phyloP scores from a whole-genome alignment of 1,140 invertebrate species.

The Littorina saxatilis region DNA sequence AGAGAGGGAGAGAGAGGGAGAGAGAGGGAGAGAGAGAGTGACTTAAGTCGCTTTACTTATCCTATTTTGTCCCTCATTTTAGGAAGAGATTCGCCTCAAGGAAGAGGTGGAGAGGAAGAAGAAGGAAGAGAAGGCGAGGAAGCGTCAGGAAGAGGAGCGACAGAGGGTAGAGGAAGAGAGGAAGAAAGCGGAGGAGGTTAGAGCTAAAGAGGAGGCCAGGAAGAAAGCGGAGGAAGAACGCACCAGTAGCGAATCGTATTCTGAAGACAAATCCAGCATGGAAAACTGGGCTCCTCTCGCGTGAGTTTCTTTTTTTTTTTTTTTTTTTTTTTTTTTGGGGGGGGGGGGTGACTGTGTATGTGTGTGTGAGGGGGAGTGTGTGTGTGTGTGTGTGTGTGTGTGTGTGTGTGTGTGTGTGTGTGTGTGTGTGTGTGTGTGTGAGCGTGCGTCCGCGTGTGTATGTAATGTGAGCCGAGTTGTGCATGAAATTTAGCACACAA shows the following conservation, averaged over 20 bases:
- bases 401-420: not conserved
- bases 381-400: not conserved
- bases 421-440: not conserved
- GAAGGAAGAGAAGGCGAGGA: slow-evolving; percentile 51
- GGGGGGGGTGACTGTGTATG: no score
- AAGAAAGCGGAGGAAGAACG: slow-evolving; percentile 41
- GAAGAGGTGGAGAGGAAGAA: slow-evolving; percentile 51
- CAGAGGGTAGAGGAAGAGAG: slow-evolving; percentile 49
- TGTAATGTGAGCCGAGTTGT: no score
- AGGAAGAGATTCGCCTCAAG: slow-evolving; percentile 56
- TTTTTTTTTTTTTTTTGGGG: not conserved
- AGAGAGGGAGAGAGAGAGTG: no score
- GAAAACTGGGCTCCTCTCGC: not conserved
- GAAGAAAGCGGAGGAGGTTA: slow-evolving; percentile 49
- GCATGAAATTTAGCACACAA: no score
- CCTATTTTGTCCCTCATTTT: no score
- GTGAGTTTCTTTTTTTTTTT: not conserved
- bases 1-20: no score
- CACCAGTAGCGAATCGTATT: not conserved
- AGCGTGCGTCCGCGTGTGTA: not conserved
- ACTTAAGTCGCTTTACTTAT: no score
- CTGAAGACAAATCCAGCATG: no score
- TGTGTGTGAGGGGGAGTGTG: not conserved
- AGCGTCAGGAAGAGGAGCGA: slow-evolving; percentile 49
- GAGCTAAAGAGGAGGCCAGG: slow-evolving; percentile 53